Evolutionary conservation across 2,797 vertebrate genomes (phyloP).

Genomic region (Lepilemur septentrionalis): DNA sequence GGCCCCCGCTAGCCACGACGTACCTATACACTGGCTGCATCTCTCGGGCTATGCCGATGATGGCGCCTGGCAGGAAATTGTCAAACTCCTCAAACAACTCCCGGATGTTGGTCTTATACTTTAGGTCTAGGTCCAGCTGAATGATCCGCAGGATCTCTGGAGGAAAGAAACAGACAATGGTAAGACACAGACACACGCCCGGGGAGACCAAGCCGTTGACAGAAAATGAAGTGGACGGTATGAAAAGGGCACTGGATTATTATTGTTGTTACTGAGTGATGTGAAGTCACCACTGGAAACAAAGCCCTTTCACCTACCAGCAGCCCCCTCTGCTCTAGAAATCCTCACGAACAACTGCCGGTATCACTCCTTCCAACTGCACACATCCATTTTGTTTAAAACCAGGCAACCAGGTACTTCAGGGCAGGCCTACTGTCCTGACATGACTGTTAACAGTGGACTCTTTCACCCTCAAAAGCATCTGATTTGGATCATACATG

Average conservation of each 20-base stretch:
- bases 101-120: constrained; percentile 94
- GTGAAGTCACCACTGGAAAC: neutral
- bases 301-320: neutral
- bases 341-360: neutral
- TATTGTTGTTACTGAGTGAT: neutral
- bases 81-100: constrained; percentile 96
- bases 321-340: neutral
- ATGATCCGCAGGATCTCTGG: constrained; percentile 92
- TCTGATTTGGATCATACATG: neutral
- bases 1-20: rapidly evolving
- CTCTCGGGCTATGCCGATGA: constrained; percentile 95
- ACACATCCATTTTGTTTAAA: neutral
- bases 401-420: neutral
- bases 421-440: neutral
- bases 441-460: neutral
- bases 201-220: neutral
- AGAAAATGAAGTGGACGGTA: neutral
- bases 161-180: constrained; percentile 37
- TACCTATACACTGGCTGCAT: constrained; percentile 99
- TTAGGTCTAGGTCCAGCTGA: constrained; percentile 96
- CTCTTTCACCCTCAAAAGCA: neutral
- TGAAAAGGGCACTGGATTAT: neutral
- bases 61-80: constrained; percentile 89
- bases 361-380: neutral
- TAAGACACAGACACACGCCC: neutral